Conservation (phyloP, 2,888 invertebrate species). For the Lasiommata megera region DNA sequence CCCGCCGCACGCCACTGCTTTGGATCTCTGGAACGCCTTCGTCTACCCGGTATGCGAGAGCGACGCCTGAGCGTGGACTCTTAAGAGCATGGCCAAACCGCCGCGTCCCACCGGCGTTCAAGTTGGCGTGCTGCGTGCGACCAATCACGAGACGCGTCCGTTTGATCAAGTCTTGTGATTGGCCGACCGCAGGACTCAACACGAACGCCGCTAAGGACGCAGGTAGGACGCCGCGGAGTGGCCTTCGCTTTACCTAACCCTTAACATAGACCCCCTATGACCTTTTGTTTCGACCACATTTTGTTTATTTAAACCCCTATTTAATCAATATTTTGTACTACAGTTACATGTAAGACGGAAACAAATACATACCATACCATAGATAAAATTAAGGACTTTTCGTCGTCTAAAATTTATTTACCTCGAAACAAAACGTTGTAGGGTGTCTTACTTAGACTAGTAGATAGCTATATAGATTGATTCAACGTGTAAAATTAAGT, state of each 20-base stretch:
- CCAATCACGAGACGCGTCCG: too few species aligned
- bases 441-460: conserved; percentile 5
- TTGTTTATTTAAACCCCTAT: neutral
- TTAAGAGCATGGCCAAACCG: too few species aligned
- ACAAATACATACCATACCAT: too few species aligned
- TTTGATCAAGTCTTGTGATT: too few species aligned
- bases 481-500: neutral
- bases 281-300: conserved; percentile 30
- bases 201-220: too few species aligned
- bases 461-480: neutral
- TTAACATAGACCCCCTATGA: conserved; percentile 19
- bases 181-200: too few species aligned
- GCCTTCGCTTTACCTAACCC: too few species aligned
- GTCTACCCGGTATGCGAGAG: conserved; percentile 84
- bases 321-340: neutral
- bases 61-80: conserved; percentile 60
- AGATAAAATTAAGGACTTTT: too few species aligned
- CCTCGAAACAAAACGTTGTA: conserved; percentile 31
- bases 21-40: conserved; percentile 84
- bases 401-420: neutral
- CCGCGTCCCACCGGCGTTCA: too few species aligned
- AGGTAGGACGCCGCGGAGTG: too few species aligned
- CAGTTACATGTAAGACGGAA: too few species aligned
- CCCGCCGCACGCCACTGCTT: conserved; percentile 87
- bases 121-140: too few species aligned